phyloP scores from a whole-genome alignment of 2,888 invertebrate genomes.

The Heliothis peltigera region DNA sequence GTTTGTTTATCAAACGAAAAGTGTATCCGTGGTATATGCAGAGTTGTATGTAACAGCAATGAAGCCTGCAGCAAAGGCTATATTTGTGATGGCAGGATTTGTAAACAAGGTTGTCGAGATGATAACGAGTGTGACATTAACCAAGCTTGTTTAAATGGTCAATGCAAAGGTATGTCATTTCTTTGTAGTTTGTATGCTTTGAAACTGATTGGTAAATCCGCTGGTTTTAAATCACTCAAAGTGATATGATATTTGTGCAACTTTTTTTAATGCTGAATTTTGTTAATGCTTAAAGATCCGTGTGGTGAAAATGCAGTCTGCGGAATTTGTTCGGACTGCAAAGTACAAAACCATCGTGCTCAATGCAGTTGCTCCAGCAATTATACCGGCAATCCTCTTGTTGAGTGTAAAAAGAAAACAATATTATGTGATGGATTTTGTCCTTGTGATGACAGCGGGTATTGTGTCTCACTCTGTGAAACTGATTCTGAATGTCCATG shows the following conservation, averaged over 20 bases:
- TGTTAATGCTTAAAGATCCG: constrained; percentile 90
- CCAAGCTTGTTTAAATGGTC: constrained; percentile 95
- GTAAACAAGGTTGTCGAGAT: constrained; percentile 96
- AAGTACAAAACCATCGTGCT: constrained; percentile 95
- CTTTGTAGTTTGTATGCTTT: too few species aligned
- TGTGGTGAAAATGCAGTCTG: constrained; percentile 93
- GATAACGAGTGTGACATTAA: constrained; percentile 94
- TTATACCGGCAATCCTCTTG: constrained; percentile 95
- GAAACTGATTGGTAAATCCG: too few species aligned
- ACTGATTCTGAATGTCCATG: constrained; percentile 93
- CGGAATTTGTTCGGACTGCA: constrained; percentile 95
- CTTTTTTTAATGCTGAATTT: too few species aligned
- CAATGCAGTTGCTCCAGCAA: constrained; percentile 96
- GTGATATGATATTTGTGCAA: neutral
- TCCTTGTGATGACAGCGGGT: constrained; percentile 95
- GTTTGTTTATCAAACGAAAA: constrained; percentile 96
- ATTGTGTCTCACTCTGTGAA: constrained; percentile 93
- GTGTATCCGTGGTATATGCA: constrained; percentile 95
- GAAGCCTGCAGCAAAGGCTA: constrained; percentile 94
- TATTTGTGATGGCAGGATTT: constrained; percentile 96
- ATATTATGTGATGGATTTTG: constrained; percentile 93
- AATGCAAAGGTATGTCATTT: constrained; percentile 91
- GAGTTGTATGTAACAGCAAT: constrained; percentile 96
- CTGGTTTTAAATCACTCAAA: too few species aligned
- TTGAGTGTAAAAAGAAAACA: constrained; percentile 93